These are phyloP conservation scores for Lophochroa leadbeateri DNA, from an alignment of 2,113 vertebrate species.

Conservation along the genomic window DNA sequence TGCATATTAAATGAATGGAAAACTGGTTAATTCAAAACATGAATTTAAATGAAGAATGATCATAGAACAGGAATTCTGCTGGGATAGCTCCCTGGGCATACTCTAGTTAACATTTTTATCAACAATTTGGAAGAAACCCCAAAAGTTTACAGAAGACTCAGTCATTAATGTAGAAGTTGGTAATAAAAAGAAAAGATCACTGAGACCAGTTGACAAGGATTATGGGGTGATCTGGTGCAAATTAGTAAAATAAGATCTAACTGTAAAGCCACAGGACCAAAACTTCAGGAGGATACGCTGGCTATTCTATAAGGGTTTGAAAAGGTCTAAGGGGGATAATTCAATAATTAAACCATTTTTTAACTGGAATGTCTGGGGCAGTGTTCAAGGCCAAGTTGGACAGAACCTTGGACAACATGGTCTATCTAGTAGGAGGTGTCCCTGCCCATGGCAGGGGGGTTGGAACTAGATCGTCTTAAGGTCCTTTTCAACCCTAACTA, in stretches of 20 bases:
- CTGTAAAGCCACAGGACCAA: background rate
- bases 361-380: background rate
- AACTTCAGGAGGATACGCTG: background rate
- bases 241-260: background rate
- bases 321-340: background rate
- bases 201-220: background rate
- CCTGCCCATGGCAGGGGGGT: background rate
- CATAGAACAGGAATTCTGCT: background rate
- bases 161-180: background rate
- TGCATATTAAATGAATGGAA: background rate
- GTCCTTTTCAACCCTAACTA: background rate
- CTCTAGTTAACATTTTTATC: background rate
- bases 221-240: background rate
- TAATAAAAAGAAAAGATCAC: slow-evolving; percentile 1
- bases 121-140: background rate
- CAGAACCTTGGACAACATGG: background rate
- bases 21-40: slow-evolving; percentile 39
- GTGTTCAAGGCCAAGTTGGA: background rate
- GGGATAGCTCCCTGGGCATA: background rate
- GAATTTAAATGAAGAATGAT: slow-evolving; percentile 8
- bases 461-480: background rate
- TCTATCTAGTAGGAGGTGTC: background rate
- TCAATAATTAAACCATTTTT: background rate
- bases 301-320: background rate
- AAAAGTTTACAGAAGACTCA: background rate